A percentile compares a stretch with the other conserved stretches of the same genome.
Evolutionary conservation across 2,113 vertebrate genomes (phyloP).

Genomic region (Pterocles gutturalis): DNA sequence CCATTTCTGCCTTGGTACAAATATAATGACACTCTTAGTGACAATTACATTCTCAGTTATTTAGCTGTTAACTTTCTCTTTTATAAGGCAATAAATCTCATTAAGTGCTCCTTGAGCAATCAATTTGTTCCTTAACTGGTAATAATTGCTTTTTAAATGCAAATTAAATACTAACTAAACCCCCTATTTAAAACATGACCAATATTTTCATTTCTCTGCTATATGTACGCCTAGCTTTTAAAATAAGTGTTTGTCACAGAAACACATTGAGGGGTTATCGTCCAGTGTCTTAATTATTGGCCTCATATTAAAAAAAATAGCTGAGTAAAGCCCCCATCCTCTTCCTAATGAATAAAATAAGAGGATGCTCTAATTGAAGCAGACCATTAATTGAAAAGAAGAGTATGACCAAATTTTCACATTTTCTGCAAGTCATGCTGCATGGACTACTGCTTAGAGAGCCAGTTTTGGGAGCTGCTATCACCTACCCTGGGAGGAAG

Average conservation of each 20-base stretch:
- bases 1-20: not conserved
- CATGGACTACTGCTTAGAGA: not conserved
- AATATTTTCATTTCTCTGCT: not conserved
- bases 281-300: not conserved
- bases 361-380: not conserved
- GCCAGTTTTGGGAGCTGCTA: not conserved
- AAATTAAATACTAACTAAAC: conserved; percentile 64
- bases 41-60: conserved; percentile 52
- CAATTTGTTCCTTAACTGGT: conserved; percentile 73
- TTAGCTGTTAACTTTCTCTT: conserved; percentile 60
- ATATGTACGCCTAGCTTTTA: not conserved
- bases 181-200: conserved; percentile 34
- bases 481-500: fast-evolving
- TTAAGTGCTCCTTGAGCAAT: conserved; percentile 68
- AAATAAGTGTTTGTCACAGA: not conserved
- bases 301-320: not conserved
- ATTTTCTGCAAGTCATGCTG: not conserved
- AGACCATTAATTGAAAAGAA: not conserved
- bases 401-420: not conserved
- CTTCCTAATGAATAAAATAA: not conserved
- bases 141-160: conserved; percentile 73
- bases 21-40: conserved; percentile 26
- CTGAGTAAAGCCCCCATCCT: fast-evolving
- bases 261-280: not conserved
- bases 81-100: conserved; percentile 73